Percentiles rank a stretch among this genome's conserved stretches.
These are phyloP conservation scores for Emydocephalus ijimae DNA, from an alignment of 2,113 vertebrate genomes.

Conservation along the genomic window DNA sequence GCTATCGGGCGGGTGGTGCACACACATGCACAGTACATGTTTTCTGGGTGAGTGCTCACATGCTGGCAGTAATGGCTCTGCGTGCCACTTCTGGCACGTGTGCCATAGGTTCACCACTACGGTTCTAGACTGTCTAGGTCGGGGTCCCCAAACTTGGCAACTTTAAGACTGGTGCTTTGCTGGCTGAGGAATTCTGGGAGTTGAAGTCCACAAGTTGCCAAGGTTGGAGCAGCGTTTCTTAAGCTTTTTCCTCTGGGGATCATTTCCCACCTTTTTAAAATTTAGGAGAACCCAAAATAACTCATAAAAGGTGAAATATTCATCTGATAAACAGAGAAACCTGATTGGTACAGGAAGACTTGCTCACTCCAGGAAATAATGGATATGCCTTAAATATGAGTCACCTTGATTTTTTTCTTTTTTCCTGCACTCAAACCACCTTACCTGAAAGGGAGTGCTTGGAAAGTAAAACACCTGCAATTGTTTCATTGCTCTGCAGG, in stretches of 20 bases:
- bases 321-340: not conserved
- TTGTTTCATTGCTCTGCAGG: not conserved
- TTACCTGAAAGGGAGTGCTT: not conserved
- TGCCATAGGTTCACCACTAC: too few relatives aligned
- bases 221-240: not conserved
- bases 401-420: not conserved
- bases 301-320: not conserved
- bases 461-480: not conserved
- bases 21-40: too few relatives aligned
- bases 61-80: too few relatives aligned
- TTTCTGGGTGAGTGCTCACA: too few relatives aligned
- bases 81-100: too few relatives aligned
- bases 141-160: too few relatives aligned
- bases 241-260: not conserved
- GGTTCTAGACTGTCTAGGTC: too few relatives aligned
- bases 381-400: not conserved
- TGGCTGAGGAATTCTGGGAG: too few relatives aligned
- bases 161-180: too few relatives aligned
- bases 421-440: not conserved
- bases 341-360: not conserved
- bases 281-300: not conserved
- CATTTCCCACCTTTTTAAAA: not conserved
- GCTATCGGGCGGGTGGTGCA: too few relatives aligned
- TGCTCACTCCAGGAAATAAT: not conserved
- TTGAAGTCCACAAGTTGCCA: too few relatives aligned